Evolutionary conservation across 2,113 vertebrate species (phyloP).

Genomic region (Grallaria varia): DNA sequence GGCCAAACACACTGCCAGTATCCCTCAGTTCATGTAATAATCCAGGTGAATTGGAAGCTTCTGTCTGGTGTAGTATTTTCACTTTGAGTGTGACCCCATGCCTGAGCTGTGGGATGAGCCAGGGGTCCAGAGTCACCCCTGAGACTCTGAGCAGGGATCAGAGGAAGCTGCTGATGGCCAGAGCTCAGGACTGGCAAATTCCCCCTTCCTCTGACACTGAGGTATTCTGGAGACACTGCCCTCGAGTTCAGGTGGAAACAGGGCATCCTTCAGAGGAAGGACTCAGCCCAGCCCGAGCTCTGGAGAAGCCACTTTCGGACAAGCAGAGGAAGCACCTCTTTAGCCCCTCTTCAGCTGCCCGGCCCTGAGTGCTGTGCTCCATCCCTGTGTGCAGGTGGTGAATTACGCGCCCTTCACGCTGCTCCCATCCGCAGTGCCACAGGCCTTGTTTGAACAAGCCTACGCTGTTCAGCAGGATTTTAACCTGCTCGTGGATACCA

Average conservation of each 20-base stretch:
- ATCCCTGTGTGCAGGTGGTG: slow-evolving; percentile 77
- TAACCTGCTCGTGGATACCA: slow-evolving; percentile 87
- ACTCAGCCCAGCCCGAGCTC: neutral
- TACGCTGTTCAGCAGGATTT: slow-evolving; percentile 86
- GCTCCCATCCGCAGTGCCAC: slow-evolving; percentile 86
- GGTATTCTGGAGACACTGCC: neutral
- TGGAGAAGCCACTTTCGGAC: neutral
- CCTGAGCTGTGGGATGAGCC: neutral
- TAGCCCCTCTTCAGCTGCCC: neutral
- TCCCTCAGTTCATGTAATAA: neutral
- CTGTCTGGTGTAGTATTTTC: neutral
- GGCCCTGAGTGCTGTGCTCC: neutral
- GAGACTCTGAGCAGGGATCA: neutral
- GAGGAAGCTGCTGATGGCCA: neutral
- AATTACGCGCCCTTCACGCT: slow-evolving; percentile 89
- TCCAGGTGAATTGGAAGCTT: neutral
- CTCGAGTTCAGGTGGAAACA: neutral
- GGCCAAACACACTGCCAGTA: neutral
- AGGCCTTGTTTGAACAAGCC: slow-evolving; percentile 81
- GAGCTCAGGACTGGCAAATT: neutral
- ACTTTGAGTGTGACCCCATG: neutral
- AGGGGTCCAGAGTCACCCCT: neutral
- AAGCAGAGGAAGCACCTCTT: neutral
- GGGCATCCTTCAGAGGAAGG: neutral
- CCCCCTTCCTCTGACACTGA: neutral